These are phyloP conservation scores for Biston stratarius DNA, from an alignment of 2,888 invertebrate genomes.

Conservation along the genomic window DNA sequence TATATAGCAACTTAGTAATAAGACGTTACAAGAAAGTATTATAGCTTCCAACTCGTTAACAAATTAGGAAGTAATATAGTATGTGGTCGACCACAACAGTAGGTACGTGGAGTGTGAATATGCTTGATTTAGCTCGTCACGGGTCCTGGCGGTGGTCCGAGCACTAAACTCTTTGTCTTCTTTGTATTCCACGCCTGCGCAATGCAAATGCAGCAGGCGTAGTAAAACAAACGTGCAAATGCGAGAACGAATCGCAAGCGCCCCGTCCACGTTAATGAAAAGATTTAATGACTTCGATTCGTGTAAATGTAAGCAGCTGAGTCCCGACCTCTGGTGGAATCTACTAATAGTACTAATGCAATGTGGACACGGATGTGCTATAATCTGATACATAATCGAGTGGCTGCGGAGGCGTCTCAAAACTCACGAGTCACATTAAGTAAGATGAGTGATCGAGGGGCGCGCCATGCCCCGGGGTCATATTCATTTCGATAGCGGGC, in stretches of 20 bases:
- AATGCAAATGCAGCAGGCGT: conserved; percentile 54
- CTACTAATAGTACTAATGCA: conserved; percentile 15
- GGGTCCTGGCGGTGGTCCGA: conserved; percentile 53
- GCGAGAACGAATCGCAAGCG: conserved; percentile 50
- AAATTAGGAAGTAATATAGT: conserved; percentile 61
- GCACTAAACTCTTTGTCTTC: conserved; percentile 55
- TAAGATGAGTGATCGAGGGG: conserved; percentile 58
- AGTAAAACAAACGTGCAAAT: conserved; percentile 52
- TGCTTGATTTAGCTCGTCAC: conserved; percentile 61
- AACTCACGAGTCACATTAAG: conserved; percentile 52
- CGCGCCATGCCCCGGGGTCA: conserved; percentile 58
- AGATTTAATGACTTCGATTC: conserved; percentile 37
- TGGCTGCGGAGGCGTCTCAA: conserved; percentile 55
- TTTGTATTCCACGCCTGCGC: conserved; percentile 58
- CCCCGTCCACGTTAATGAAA: conserved; percentile 36
- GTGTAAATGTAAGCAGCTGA: conserved; percentile 29
- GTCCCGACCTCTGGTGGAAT: conserved; percentile 14
- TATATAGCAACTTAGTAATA: conserved; percentile 8
- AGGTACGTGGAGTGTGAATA: conserved; percentile 56
- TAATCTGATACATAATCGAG: conserved; percentile 31
- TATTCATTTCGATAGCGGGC: conserved; percentile 61
- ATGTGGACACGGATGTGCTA: conserved; percentile 32
- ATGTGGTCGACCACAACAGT: conserved; percentile 63
- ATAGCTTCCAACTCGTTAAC: conserved; percentile 51
- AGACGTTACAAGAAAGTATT: conserved; percentile 19